Conservation (phyloP, 2,888 invertebrate species). For the Eledone cirrhosa region DNA sequence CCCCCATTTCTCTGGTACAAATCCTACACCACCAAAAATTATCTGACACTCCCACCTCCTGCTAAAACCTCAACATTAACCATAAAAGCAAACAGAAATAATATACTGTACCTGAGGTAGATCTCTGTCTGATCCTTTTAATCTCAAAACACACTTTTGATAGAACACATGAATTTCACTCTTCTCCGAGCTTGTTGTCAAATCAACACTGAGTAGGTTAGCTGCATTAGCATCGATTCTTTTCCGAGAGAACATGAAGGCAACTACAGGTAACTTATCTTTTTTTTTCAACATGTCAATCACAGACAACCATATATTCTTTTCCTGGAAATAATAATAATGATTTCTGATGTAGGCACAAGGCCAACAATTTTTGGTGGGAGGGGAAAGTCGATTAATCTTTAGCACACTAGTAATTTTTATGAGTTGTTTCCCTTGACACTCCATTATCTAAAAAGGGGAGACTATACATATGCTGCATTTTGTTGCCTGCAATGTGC, state of each 20-base stretch:
- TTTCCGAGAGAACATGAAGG: constrained; percentile 89
- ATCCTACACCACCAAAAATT: no score
- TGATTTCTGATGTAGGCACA: not conserved
- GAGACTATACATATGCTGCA: no score
- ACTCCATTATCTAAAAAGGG: not conserved
- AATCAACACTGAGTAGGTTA: constrained; percentile 73
- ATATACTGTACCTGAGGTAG: constrained; percentile 79
- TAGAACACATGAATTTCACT: constrained; percentile 86
- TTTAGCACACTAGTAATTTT: no score
- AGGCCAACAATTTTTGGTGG: not conserved
- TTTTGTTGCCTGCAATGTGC: no score
- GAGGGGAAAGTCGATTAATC: no score
- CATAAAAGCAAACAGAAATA: no score
- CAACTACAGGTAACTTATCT: constrained; percentile 90
- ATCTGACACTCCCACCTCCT: no score
- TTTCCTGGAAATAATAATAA: constrained; percentile 72
- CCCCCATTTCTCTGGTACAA: no score
- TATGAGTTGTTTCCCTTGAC: no score
- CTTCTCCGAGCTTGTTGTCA: constrained; percentile 87
- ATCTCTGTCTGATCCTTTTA: constrained; percentile 86
- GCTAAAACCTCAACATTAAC: no score
- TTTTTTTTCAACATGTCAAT: constrained; percentile 83
- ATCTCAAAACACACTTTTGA: constrained; percentile 79
- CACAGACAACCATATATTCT: constrained; percentile 66
- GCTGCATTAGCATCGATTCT: constrained; percentile 79